A percentile compares a stretch with the other conserved stretches of the same genome.
These are phyloP conservation scores for Pimephales promelas DNA, from an alignment of 2,113 vertebrate genomes.

Conservation along the genomic window DNA sequence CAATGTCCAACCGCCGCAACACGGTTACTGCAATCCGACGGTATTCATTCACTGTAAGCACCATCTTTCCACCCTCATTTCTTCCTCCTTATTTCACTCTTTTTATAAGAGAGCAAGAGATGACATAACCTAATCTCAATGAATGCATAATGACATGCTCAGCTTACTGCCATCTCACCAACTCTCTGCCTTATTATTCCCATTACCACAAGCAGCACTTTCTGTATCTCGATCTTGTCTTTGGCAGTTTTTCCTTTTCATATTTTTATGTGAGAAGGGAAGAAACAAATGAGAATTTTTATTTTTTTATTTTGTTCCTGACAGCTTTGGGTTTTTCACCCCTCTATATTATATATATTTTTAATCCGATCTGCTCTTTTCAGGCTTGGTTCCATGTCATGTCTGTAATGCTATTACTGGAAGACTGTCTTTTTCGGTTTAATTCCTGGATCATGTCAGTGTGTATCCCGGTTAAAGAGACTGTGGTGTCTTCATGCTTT, in stretches of 20 bases:
- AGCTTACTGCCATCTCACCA: conserved; percentile 8
- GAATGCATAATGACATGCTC: conserved; percentile 47
- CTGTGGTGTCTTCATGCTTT: conserved; percentile 5
- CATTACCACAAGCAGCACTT: conserved; percentile 23
- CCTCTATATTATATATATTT: not conserved
- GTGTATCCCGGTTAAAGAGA: not conserved
- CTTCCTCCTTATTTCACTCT: not conserved
- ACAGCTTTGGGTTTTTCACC: not conserved
- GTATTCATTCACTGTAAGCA: conserved; percentile 14
- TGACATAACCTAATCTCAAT: conserved; percentile 50
- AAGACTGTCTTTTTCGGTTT: not conserved
- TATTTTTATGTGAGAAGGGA: not conserved
- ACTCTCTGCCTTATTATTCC: conserved; percentile 24
- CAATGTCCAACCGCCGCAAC: not conserved
- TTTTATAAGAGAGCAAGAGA: conserved; percentile 22
- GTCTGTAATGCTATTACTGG: conserved; percentile 28
- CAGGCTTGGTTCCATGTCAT: not conserved
- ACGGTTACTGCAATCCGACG: conserved; percentile 17
- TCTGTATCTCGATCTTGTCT: conserved; percentile 14
- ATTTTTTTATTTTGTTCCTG: not conserved
- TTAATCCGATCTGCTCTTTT: conserved; percentile 30
- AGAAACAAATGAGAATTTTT: not conserved
- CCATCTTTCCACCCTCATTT: not conserved
- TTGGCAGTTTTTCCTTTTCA: conserved; percentile 2
- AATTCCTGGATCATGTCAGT: conserved; percentile 32